Evolutionary conservation across 2,113 vertebrate species (phyloP).

Genomic region (Ptilonorhynchus violaceus): DNA sequence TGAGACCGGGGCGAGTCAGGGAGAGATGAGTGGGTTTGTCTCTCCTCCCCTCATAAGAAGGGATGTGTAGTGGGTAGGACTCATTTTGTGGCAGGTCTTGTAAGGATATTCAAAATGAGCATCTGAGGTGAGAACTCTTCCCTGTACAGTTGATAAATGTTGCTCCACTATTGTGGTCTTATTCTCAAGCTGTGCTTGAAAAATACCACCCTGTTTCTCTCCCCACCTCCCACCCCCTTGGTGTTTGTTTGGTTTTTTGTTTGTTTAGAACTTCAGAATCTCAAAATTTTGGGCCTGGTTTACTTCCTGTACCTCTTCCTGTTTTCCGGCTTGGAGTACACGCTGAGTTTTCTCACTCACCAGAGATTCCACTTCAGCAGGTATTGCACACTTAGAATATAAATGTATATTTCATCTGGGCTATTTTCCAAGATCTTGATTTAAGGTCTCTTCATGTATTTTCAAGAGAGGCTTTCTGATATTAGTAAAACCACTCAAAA

Average conservation of each 20-base stretch:
- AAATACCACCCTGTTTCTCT: neutral
- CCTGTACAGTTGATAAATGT: neutral
- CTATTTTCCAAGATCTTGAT: neutral
- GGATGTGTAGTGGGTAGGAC: neutral
- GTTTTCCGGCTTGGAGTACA: slow-evolving; percentile 95
- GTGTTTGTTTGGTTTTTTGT: neutral
- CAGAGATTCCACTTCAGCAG: slow-evolving; percentile 94
- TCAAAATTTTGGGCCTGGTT: slow-evolving; percentile 82
- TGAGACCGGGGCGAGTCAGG: neutral
- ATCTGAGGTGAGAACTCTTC: neutral
- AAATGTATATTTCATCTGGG: neutral
- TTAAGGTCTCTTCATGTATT: neutral
- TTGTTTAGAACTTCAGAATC: slow-evolving; percentile 77
- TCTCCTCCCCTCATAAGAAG: neutral
- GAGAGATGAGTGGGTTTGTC: neutral
- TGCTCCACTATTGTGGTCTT: neutral
- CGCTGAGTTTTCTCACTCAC: slow-evolving; percentile 91
- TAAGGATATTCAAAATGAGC: neutral
- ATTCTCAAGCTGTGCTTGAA: neutral
- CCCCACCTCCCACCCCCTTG: too few relatives aligned
- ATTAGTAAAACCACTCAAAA: neutral
- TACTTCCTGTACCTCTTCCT: slow-evolving; percentile 96
- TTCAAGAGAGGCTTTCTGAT: neutral
- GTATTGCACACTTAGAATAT: slow-evolving; percentile 55
- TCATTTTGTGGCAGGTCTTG: neutral